Evolutionary conservation across 2,797 vertebrate genomes (phyloP).

Genomic region (Phataginus tricuspis): DNA sequence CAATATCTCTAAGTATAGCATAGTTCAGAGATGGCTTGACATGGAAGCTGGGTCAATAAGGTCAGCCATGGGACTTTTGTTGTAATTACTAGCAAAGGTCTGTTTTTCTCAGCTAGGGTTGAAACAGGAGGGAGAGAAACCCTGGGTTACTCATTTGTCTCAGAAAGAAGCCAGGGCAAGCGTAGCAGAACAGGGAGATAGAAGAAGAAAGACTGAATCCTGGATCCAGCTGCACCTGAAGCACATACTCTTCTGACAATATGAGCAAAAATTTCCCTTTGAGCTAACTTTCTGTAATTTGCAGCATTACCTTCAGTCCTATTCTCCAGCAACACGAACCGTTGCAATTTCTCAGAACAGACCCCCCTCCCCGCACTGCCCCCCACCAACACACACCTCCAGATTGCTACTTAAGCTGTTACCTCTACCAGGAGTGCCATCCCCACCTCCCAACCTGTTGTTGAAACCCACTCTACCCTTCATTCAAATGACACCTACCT

Average conservation of each 20-base stretch:
- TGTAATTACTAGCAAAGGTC: background rate
- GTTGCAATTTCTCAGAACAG: background rate
- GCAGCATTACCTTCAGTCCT: background rate
- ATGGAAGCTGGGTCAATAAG: background rate
- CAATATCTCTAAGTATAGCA: background rate
- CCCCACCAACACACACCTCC: too few species aligned
- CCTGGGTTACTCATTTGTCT: background rate
- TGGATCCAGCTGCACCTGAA: slow-evolving; percentile 53
- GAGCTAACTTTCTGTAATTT: background rate
- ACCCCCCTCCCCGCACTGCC: too few species aligned
- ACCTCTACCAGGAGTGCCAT: background rate
- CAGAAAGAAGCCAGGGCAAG: background rate
- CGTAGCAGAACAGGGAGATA: background rate
- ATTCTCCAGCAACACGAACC: background rate
- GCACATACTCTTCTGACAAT: background rate
- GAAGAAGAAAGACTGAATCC: background rate
- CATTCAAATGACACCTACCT: background rate
- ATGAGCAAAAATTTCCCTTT: background rate
- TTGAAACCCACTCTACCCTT: background rate
- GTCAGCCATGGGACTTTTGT: background rate
- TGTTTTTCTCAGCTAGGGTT: background rate
- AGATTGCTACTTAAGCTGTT: background rate
- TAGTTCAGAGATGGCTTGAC: background rate
- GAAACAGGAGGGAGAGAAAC: background rate
- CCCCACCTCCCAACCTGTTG: background rate